Percentiles rank a stretch among this genome's conserved stretches.
Evolutionary conservation across 1,140 invertebrate species (phyloP).

Genomic region (Idris sp.): DNA sequence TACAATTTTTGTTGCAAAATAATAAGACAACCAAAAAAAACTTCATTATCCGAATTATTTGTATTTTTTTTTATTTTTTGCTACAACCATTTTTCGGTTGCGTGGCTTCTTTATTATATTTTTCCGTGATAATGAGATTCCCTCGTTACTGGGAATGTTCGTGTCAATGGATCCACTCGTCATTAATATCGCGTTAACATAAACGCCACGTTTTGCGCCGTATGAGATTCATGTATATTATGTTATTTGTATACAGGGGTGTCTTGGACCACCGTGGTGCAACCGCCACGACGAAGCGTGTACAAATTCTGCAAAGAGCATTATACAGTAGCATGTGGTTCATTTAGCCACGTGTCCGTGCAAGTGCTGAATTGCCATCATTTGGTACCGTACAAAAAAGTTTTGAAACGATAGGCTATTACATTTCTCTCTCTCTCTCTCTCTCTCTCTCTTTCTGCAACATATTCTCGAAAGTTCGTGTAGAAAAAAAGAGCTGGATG

Average conservation of each 20-base stretch:
- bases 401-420: conserved; percentile 27
- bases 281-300: conserved; percentile 47
- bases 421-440: no score
- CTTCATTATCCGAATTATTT: conserved; percentile 18
- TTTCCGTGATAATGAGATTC: conserved; percentile 46
- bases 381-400: conserved; percentile 64
- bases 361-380: conserved; percentile 68
- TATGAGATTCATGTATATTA: conserved; percentile 45
- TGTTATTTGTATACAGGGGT: conserved; percentile 37
- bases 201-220: conserved; percentile 61
- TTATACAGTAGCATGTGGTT: conserved; percentile 69
- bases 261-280: conserved; percentile 39
- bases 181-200: conserved; percentile 59
- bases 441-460: no score
- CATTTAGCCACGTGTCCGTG: conserved; percentile 71
- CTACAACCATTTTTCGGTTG: conserved; percentile 27
- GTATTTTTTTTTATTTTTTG: conserved; percentile 9
- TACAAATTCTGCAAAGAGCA: conserved; percentile 65
- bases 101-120: conserved; percentile 40
- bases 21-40: no score
- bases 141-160: conserved; percentile 53
- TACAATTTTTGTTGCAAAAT: no score
- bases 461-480: no score
- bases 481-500: no score
- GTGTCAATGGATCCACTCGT: conserved; percentile 63